Conservation (phyloP, 2,797 vertebrate species). For the Acipenser ruthenus region DNA sequence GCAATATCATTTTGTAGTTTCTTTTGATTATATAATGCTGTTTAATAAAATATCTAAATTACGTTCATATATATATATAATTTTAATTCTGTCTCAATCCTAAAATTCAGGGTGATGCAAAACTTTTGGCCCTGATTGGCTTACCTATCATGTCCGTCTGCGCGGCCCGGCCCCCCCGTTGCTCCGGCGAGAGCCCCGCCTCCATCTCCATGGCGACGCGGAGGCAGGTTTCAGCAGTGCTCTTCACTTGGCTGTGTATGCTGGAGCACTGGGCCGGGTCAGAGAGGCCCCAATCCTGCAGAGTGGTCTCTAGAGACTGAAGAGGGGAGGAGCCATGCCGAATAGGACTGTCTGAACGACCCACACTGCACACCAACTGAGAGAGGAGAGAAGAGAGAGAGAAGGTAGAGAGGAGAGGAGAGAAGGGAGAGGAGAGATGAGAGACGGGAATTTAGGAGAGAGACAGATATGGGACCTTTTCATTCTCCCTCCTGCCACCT, state of each 20-base stretch:
- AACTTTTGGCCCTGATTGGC: slow-evolving; percentile 7
- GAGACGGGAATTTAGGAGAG: background rate
- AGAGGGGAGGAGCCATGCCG: slow-evolving; percentile 43
- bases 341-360: slow-evolving; percentile 44
- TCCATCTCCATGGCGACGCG: slow-evolving; percentile 47
- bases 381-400: slow-evolving; percentile 4
- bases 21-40: too few relatives aligned
- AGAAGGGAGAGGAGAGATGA: background rate
- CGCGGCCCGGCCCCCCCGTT: slow-evolving; percentile 46
- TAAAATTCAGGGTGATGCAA: too few relatives aligned
- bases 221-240: slow-evolving; percentile 42
- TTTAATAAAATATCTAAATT: too few relatives aligned
- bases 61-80: too few relatives aligned
- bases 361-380: slow-evolving; percentile 54
- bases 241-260: slow-evolving; percentile 38
- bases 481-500: too few relatives aligned
- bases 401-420: background rate
- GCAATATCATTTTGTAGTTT: too few relatives aligned
- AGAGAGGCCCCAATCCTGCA: slow-evolving; percentile 48
- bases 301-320: slow-evolving; percentile 48
- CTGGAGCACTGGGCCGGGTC: slow-evolving; percentile 35
- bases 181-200: slow-evolving; percentile 39
- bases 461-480: too few relatives aligned
- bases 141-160: slow-evolving; percentile 59
- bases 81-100: too few relatives aligned